Evolutionary conservation across 2,797 vertebrate genomes (phyloP).

Genomic region (Falco novaeseelandiae): DNA sequence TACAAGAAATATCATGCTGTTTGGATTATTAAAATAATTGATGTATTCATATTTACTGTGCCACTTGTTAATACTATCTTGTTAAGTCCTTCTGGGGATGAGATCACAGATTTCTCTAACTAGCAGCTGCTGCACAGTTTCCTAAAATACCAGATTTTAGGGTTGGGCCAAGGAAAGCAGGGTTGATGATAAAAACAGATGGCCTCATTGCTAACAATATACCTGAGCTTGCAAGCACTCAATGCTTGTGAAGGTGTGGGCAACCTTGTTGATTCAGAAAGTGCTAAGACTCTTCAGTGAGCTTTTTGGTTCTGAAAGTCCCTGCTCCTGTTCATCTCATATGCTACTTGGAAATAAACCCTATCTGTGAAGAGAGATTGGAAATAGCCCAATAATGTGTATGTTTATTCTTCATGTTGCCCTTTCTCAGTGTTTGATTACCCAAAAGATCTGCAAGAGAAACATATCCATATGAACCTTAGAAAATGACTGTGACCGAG

Average conservation of each 20-base stretch:
- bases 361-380: background rate
- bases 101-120: conserved; percentile 2
- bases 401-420: background rate
- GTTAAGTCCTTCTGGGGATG: background rate
- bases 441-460: background rate
- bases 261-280: background rate
- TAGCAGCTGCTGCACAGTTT: background rate
- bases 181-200: background rate
- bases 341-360: background rate
- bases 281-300: background rate
- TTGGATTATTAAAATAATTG: background rate
- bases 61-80: background rate
- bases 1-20: background rate
- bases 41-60: background rate
- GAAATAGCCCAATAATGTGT: background rate
- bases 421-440: background rate
- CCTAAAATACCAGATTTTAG: background rate
- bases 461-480: background rate
- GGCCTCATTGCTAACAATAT: background rate
- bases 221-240: background rate
- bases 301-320: background rate
- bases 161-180: background rate
- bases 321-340: background rate
- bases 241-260: background rate
- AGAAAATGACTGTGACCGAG: background rate